These are phyloP conservation scores for Cygnus buccinator DNA, from an alignment of 2,113 vertebrate species.

Conservation along the genomic window DNA sequence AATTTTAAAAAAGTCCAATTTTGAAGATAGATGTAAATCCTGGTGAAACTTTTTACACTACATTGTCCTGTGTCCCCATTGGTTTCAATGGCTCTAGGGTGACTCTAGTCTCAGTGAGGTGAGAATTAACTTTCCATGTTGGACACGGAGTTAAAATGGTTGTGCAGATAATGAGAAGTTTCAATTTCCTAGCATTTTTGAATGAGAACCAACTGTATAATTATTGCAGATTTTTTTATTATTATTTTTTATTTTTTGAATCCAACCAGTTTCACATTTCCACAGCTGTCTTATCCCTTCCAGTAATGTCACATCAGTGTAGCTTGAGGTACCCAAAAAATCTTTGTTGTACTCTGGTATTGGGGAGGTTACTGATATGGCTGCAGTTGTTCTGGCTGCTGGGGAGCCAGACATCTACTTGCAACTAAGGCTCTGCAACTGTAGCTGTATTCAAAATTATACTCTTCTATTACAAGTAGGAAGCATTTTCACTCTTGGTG, in stretches of 20 bases:
- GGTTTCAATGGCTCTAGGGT: background rate
- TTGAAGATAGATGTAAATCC: background rate
- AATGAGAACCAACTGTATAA: background rate
- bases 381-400: background rate
- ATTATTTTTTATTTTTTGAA: background rate
- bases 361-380: background rate
- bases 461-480: background rate
- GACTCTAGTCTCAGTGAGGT: background rate
- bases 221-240: background rate
- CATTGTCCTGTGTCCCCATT: background rate
- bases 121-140: background rate
- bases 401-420: background rate
- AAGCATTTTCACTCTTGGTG: background rate
- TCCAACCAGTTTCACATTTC: background rate
- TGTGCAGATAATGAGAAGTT: background rate
- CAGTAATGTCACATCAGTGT: accelerated
- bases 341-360: background rate
- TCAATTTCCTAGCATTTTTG: background rate
- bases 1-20: background rate
- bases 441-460: background rate
- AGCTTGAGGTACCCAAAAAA: background rate
- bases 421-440: background rate
- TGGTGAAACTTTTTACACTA: background rate
- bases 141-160: background rate
- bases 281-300: background rate